Conservation (phyloP, 2,113 vertebrate genomes). For the Argyrosomus japonicus region DNA sequence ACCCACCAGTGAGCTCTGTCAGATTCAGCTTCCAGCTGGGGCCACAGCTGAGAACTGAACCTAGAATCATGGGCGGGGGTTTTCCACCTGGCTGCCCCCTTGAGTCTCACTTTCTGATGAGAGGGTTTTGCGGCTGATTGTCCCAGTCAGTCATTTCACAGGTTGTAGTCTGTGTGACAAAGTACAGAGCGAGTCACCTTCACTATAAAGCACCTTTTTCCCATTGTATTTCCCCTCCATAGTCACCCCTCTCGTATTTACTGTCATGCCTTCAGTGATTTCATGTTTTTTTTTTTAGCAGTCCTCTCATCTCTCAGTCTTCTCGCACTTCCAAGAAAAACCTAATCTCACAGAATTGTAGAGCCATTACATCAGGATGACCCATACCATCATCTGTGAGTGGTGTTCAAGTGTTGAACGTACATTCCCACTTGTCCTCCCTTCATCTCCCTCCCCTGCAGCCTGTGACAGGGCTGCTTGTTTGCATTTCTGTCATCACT, state of each 20-base stretch:
- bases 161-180: not conserved
- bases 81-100: slow-evolving; percentile 1
- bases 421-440: slow-evolving; percentile 13
- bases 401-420: slow-evolving; percentile 7
- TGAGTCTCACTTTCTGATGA: slow-evolving; percentile 15
- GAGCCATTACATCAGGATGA: slow-evolving; percentile 19
- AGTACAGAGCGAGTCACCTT: slow-evolving; percentile 29
- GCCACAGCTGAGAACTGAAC: not conserved
- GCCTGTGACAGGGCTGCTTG: slow-evolving; percentile 20
- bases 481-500: slow-evolving; percentile 50
- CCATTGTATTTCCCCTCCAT: not conserved
- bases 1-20: not conserved
- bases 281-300: slow-evolving; percentile 2
- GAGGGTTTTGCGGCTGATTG: slow-evolving; percentile 2
- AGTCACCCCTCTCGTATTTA: not conserved
- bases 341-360: slow-evolving; percentile 1
- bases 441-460: slow-evolving; percentile 12
- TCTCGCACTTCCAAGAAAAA: not conserved
- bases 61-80: not conserved
- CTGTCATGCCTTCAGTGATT: not conserved
- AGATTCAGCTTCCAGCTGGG: not conserved
- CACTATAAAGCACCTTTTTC: slow-evolving; percentile 13
- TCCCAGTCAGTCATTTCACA: slow-evolving; percentile 32
- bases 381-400: slow-evolving; percentile 34
- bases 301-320: not conserved